phyloP scores from a whole-genome alignment of 2,888 invertebrate genomes.

The Eumacrocentrus americanus region DNA sequence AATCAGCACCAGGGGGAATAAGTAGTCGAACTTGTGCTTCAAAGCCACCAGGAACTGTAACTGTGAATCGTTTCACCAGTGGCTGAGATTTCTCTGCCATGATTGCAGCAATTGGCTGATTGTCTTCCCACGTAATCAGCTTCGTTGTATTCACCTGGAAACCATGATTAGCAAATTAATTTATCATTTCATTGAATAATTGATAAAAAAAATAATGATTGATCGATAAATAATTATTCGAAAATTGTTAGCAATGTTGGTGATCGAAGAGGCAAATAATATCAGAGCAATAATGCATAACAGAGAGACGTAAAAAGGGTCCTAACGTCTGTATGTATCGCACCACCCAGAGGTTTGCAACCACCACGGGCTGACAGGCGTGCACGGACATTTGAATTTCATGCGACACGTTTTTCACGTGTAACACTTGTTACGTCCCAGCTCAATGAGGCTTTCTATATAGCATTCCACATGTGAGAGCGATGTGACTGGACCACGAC shows the following conservation, averaged over 20 bases:
- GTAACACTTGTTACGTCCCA: conserved; percentile 38
- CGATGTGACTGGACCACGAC: background rate
- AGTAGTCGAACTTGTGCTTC: conserved; percentile 77
- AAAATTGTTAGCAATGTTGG: too few species aligned
- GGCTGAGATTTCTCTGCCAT: conserved; percentile 66
- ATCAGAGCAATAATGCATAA: too few species aligned
- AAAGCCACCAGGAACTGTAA: conserved; percentile 71
- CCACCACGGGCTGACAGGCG: background rate
- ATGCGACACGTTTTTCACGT: conserved; percentile 34
- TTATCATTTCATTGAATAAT: too few species aligned
- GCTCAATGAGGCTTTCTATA: conserved; percentile 3
- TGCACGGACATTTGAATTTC: conserved; percentile 36
- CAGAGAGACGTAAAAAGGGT: too few species aligned
- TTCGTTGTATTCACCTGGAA: conserved; percentile 52
- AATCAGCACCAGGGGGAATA: conserved; percentile 75
- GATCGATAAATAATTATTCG: too few species aligned
- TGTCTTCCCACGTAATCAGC: conserved; percentile 71
- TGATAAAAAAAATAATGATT: too few species aligned
- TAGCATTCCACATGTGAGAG: background rate
- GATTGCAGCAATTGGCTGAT: conserved; percentile 64
- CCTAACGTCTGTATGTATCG: too few species aligned
- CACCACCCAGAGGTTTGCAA: background rate
- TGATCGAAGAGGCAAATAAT: too few species aligned
- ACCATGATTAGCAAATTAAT: background rate
- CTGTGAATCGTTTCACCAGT: conserved; percentile 66